A percentile compares a stretch with the other conserved stretches of the same genome.
Conservation (phyloP, 2,888 invertebrate genomes). For the Nemapogon koenigi region DNA sequence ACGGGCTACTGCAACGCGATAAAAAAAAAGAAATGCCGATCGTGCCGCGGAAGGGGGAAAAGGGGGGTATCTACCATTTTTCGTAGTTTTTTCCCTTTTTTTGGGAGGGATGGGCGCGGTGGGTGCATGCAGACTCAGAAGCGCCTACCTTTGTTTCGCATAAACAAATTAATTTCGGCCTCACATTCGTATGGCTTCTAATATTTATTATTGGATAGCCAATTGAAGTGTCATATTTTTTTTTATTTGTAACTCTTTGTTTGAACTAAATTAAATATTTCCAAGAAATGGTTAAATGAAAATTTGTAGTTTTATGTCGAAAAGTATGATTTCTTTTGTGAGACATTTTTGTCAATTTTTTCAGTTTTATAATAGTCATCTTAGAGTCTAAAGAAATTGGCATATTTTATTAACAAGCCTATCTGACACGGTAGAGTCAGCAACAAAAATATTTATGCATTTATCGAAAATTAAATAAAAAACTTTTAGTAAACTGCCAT, state of each 20-base stretch:
- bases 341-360: no score
- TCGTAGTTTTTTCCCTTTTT: slow-evolving; percentile 39
- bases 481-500: no score
- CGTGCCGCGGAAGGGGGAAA: slow-evolving; percentile 46
- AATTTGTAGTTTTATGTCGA: no score
- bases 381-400: no score
- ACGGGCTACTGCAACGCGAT: slow-evolving; percentile 61
- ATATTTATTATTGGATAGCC: slow-evolving; percentile 20
- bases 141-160: slow-evolving; percentile 64
- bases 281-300: slow-evolving; percentile 6
- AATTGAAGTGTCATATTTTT: slow-evolving; percentile 5
- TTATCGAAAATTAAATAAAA: no score
- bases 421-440: no score
- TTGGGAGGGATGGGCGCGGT: slow-evolving; percentile 40
- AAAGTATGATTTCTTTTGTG: no score
- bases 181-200: slow-evolving; percentile 58
- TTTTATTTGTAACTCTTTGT: neutral
- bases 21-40: slow-evolving; percentile 65
- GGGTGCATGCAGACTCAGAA: slow-evolving; percentile 51
- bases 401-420: no score
- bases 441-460: no score
- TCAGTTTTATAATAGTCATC: no score
- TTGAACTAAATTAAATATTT: slow-evolving; percentile 9
- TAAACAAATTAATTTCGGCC: slow-evolving; percentile 65
- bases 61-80: slow-evolving; percentile 5